Evolutionary conservation across 2,113 vertebrate genomes (phyloP).

Genomic region (Phasianus colchicus): DNA sequence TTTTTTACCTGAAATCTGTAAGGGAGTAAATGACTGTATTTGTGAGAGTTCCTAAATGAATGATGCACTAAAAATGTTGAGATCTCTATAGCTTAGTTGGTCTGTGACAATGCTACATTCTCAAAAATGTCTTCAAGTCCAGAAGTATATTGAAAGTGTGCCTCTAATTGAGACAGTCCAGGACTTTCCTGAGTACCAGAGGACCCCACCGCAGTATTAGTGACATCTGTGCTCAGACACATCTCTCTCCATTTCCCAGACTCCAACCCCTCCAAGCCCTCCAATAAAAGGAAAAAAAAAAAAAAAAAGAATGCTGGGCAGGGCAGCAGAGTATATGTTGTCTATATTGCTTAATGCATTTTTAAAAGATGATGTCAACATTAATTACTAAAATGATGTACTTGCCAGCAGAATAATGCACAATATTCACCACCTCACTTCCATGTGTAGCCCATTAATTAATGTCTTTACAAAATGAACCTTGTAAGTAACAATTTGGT

Average conservation of each 20-base stretch:
- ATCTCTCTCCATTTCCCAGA: background rate
- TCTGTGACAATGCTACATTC: background rate
- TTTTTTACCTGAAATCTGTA: background rate
- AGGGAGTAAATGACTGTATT: background rate
- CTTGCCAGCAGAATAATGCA: conserved; percentile 55
- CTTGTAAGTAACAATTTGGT: conserved; percentile 21
- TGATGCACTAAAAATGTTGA: background rate
- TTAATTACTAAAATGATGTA: conserved; percentile 59
- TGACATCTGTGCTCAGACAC: conserved; percentile 20
- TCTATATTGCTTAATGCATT: conserved; percentile 69
- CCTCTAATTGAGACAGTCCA: background rate
- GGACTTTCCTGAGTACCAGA: background rate
- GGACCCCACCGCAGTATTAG: background rate
- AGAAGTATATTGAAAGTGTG: background rate
- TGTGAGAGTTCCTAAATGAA: background rate
- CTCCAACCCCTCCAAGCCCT: background rate
- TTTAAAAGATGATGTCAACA: conserved; percentile 55
- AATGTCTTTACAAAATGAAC: conserved; percentile 51
- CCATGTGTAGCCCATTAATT: background rate
- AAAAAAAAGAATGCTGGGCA: conserved; percentile 17
- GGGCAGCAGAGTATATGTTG: conserved; percentile 57
- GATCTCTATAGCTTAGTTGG: background rate
- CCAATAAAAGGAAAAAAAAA: background rate
- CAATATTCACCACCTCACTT: background rate
- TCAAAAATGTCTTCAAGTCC: background rate